Evolutionary conservation across 1,140 invertebrate species (phyloP).

Genomic region (Cataglyphis hispanica): DNA sequence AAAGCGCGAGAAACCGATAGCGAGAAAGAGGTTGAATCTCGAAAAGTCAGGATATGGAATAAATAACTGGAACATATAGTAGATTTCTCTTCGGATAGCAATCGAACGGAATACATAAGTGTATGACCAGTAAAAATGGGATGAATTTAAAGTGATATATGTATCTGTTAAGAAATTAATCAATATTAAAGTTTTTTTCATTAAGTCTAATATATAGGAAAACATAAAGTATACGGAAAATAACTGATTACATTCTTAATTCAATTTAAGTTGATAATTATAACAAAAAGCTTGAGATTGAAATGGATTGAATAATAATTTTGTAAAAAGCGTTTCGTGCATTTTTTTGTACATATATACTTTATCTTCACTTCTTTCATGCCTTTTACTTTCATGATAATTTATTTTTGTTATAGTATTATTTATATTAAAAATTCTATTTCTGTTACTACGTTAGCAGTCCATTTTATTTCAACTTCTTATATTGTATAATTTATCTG

Average conservation of each 20-base stretch:
- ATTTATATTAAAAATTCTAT: background rate
- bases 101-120: slow-evolving; percentile 17
- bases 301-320: background rate
- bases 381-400: background rate
- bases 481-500: background rate
- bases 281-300: background rate
- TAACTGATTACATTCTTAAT: too few species aligned
- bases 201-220: too few species aligned
- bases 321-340: background rate
- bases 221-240: too few species aligned
- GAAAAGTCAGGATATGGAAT: slow-evolving; percentile 35
- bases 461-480: background rate
- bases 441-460: background rate
- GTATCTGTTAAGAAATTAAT: background rate
- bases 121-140: background rate
- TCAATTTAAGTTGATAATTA: too few species aligned
- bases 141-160: background rate
- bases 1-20: background rate
- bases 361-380: background rate
- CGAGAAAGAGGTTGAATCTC: background rate
- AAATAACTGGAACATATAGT: slow-evolving; percentile 13
- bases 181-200: background rate
- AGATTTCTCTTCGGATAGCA: background rate
- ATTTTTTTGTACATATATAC: background rate
- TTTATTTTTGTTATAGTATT: background rate